phyloP scores from a whole-genome alignment of 23 tunicate species.

The Botrylloides violaceus region DNA sequence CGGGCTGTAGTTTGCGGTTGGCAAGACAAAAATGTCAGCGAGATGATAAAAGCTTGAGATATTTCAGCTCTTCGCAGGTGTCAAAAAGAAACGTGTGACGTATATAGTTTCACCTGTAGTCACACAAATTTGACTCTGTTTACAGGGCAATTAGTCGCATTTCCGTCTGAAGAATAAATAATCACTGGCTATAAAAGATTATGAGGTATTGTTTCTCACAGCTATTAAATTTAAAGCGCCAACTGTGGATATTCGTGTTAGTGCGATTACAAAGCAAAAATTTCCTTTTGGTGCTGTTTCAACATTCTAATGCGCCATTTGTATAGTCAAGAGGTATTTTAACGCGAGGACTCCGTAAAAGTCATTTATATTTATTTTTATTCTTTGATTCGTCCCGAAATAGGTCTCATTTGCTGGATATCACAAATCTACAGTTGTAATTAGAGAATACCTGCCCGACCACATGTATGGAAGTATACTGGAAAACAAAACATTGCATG shows the following conservation, averaged over 20 bases:
- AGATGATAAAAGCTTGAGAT: background rate
- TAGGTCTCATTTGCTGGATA: background rate
- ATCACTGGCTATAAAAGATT: background rate
- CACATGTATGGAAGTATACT: too few relatives aligned
- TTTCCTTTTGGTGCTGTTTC: background rate
- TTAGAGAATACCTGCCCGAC: too few relatives aligned
- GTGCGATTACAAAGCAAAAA: background rate
- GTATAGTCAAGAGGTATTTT: background rate
- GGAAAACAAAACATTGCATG: too few relatives aligned
- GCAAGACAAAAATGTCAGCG: background rate
- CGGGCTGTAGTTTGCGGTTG: background rate
- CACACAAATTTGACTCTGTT: background rate
- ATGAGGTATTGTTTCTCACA: slow-evolving; percentile 1
- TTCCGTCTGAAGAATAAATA: background rate
- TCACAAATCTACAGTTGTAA: too few relatives aligned
- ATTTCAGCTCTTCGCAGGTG: background rate
- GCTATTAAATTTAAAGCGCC: background rate
- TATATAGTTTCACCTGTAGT: slow-evolving; percentile 3
- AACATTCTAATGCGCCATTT: background rate
- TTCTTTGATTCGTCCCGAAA: background rate
- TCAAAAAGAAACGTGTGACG: background rate
- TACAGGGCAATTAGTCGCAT: background rate
- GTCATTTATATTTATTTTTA: background rate
- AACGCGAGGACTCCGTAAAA: too few relatives aligned
- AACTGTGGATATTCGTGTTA: background rate